Conservation (phyloP, 2,888 invertebrate species). For the Galerucella nymphaeae region DNA sequence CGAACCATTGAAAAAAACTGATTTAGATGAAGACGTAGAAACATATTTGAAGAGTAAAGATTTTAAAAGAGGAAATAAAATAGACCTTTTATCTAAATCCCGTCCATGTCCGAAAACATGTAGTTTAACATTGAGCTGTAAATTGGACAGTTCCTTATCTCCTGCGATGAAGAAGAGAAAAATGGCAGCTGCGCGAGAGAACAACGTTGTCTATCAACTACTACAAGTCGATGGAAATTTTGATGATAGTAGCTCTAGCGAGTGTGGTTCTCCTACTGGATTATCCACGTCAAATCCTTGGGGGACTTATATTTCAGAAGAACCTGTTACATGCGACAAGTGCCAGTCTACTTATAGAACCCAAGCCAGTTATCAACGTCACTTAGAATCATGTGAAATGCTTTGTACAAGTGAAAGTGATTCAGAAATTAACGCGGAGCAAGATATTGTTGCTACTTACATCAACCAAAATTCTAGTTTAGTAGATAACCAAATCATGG, state of each 20-base stretch:
- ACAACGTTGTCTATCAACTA: conserved; percentile 63
- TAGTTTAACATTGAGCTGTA: conserved; percentile 77
- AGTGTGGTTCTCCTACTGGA: conserved; percentile 61
- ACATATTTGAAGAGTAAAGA: conserved; percentile 67
- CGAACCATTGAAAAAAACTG: conserved; percentile 59
- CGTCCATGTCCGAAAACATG: conserved; percentile 73
- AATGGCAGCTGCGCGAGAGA: conserved; percentile 61
- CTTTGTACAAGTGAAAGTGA: conserved; percentile 86
- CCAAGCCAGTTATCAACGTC: conserved; percentile 83
- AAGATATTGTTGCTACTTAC: conserved; percentile 42
- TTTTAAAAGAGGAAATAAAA: conserved; percentile 69
- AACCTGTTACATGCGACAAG: conserved; percentile 86
- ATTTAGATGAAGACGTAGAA: conserved; percentile 69
- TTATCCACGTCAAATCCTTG: conserved; percentile 54
- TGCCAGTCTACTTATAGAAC: conserved; percentile 90
- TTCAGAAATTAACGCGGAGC: conserved; percentile 68
- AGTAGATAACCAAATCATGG: conserved; percentile 42
- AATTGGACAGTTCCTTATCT: conserved; percentile 73
- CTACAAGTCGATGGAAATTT: conserved; percentile 70
- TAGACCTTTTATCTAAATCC: conserved; percentile 58
- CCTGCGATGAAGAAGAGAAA: conserved; percentile 78
- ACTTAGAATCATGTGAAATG: conserved; percentile 81
- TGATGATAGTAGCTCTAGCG: conserved; percentile 67
- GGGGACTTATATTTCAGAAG: conserved; percentile 68
- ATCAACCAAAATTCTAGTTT: conserved; percentile 34